A percentile compares a stretch with the other conserved stretches of the same genome.
These are phyloP conservation scores for Cetoscarus ocellatus DNA, from an alignment of 2,797 vertebrate species.

Conservation along the genomic window DNA sequence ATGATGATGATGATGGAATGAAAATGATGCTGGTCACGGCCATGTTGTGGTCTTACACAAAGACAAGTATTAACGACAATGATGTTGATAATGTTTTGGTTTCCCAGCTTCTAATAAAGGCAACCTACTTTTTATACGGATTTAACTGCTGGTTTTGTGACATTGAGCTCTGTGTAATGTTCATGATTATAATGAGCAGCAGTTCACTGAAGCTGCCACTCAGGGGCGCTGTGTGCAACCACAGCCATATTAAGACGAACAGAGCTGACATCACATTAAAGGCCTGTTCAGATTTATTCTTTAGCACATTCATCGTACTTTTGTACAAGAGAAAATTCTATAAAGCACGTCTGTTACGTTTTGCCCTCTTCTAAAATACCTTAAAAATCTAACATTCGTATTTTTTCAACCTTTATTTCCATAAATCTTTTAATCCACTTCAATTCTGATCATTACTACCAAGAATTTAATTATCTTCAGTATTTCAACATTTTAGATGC, in stretches of 20 bases:
- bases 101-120: constrained; percentile 86
- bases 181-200: neutral
- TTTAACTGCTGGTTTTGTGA: constrained; percentile 80
- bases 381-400: too few species aligned
- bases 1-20: constrained; percentile 46
- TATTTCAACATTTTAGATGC: too few species aligned
- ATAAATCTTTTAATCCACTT: too few species aligned
- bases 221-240: constrained; percentile 26
- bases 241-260: neutral
- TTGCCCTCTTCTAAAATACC: too few species aligned
- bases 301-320: too few species aligned
- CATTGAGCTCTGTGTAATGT: constrained; percentile 55
- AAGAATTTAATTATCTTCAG: too few species aligned
- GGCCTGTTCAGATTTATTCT: too few species aligned
- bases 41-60: constrained; percentile 78
- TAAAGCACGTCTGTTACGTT: too few species aligned
- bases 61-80: constrained; percentile 71
- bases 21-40: constrained; percentile 63
- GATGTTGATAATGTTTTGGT: constrained; percentile 83
- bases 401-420: too few species aligned
- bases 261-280: neutral
- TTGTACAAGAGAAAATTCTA: too few species aligned
- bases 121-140: constrained; percentile 84
- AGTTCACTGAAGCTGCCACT: constrained; percentile 28
- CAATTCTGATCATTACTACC: too few species aligned